Percentiles rank a stretch among this genome's conserved stretches.
These are phyloP conservation scores for Gavialis gangeticus DNA, from an alignment of 2,113 vertebrate genomes.

Conservation along the genomic window DNA sequence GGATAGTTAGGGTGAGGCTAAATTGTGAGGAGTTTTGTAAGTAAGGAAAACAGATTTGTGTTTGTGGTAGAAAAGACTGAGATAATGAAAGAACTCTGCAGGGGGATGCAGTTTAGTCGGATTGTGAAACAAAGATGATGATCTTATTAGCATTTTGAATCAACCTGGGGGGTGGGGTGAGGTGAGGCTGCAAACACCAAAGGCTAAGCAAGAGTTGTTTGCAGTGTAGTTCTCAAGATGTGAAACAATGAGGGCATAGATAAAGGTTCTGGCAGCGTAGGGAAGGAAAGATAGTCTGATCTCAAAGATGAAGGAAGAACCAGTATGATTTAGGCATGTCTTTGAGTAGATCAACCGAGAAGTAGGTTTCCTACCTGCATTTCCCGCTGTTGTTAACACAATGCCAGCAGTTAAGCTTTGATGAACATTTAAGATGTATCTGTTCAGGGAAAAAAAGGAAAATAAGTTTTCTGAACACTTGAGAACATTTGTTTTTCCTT, in stretches of 20 bases:
- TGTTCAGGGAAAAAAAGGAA: background rate
- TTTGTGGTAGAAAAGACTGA: background rate
- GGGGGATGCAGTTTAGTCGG: background rate
- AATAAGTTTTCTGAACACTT: background rate
- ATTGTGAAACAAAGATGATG: background rate
- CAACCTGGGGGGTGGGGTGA: background rate
- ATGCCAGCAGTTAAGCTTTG: background rate
- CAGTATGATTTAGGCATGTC: background rate
- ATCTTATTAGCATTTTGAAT: background rate
- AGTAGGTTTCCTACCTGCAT: background rate
- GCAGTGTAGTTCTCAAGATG: background rate
- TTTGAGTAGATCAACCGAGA: background rate
- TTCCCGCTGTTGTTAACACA: background rate
- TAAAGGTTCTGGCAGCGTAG: background rate
- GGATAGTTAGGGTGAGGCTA: fast-evolving
- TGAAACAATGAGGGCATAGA: background rate
- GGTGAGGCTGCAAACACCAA: background rate
- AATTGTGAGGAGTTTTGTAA: background rate
- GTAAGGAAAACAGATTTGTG: background rate
- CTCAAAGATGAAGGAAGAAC: background rate
- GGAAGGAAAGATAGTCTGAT: background rate
- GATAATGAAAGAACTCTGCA: background rate
- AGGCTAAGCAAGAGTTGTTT: background rate
- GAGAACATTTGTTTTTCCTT: background rate
- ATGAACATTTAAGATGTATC: background rate